Evolutionary conservation across 2,113 vertebrate species (phyloP).

Genomic region (Plecturocebus donacophilus): DNA sequence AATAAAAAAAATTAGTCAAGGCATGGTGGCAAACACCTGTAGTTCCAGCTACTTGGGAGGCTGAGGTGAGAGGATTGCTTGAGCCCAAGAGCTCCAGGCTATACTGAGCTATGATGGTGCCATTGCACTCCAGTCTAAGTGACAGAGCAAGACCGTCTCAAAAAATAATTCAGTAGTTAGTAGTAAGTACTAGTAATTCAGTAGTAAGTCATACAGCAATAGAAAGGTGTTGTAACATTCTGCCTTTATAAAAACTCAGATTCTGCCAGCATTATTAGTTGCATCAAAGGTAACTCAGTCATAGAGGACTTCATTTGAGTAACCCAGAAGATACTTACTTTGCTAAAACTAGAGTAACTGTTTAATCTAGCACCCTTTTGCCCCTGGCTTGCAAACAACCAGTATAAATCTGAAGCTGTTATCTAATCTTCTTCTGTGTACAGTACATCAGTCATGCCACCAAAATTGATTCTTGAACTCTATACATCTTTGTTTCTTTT

Average conservation of each 20-base stretch:
- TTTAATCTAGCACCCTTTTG: slow-evolving; percentile 42
- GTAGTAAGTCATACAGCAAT: background rate
- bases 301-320: slow-evolving; percentile 9
- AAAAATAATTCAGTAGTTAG: too few relatives aligned
- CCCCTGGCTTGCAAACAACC: slow-evolving; percentile 62
- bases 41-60: too few relatives aligned
- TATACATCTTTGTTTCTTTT: slow-evolving; percentile 47
- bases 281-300: background rate
- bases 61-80: too few relatives aligned
- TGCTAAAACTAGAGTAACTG: background rate
- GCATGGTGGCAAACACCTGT: too few relatives aligned
- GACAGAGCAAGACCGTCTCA: too few relatives aligned
- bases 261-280: background rate
- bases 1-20: too few relatives aligned
- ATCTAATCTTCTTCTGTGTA: slow-evolving; percentile 29
- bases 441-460: slow-evolving; percentile 42
- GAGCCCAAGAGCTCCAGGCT: too few relatives aligned
- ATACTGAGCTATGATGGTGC: too few relatives aligned
- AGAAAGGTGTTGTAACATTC: background rate
- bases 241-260: background rate
- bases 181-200: background rate
- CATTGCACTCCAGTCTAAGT: too few relatives aligned
- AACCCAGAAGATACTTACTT: background rate
- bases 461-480: slow-evolving; percentile 60
- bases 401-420: slow-evolving; percentile 55